Base-by-base conservation (phyloP, 2,888 invertebrate genomes). In the Branchellion lobata region DNA sequence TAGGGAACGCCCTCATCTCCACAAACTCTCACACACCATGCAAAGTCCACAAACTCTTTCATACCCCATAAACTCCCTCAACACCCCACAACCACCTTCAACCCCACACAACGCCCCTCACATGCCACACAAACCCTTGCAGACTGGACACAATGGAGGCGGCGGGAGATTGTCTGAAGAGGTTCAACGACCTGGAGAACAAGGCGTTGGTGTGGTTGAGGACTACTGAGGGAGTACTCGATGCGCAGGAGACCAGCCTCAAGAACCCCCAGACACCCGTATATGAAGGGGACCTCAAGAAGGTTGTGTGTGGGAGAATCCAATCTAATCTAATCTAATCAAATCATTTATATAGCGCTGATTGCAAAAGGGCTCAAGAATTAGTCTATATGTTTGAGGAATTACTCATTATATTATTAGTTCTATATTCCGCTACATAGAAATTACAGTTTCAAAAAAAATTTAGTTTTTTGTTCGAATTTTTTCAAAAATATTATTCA, bases 131-230 rank as follows among this genome's bases (percentile, higher is more conserved):
- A n/a, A 5, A 57, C 61, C n/a, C 21, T 18, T 5, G 5, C 61
- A 57, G 33, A 33, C 31, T 77, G 8, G 77, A 77, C 27, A 34
- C n/a, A 65, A 21, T 77, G n/a, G 77, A 77, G 40, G 34, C 36
- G 27, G n/a, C 53, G 34, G 57, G 65, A 2, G 77, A 77, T 36
- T 77, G 65, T 57, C 34, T 77, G 34, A 77, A 77, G 33, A 77
- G 77, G 27, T 57, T 65, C 21, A 34, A 77, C 14, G 77, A 57
- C 65, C n/a, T 77, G n/a, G 65, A 77, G 11, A 27, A n/a, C 33
- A 47, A 77, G 65, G 27, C 61, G 5, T 34, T 31, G 21, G 8
- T 21, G n/a, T 65, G 61, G 24, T 65, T 77, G 61, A 24, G 27
- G 5, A 34, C 33, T 1, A 36, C 53, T 34, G 75, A 75, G 31